Conservation (phyloP, 1,140 invertebrate species). For the Tetraneura akinire region DNA sequence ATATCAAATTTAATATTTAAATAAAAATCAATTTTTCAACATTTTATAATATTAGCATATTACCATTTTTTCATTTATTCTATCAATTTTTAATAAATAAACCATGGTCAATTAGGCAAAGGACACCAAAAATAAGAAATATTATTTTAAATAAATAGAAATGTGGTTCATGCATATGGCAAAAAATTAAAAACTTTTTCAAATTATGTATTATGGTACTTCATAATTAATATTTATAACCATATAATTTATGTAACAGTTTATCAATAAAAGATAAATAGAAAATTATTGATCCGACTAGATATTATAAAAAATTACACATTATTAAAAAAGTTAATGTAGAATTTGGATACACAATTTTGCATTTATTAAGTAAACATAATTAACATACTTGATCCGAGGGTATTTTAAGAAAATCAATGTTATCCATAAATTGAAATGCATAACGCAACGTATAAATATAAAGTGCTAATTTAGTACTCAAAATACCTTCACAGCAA, state of each 20-base stretch:
- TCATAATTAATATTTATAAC: neutral
- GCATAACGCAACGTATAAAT: conserved; percentile 37
- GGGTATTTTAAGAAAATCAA: neutral
- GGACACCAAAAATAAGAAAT: no score
- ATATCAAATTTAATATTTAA: no score
- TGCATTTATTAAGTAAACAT: neutral
- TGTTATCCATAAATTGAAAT: neutral
- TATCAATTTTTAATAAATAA: no score
- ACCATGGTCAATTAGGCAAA: no score
- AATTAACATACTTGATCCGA: conserved; percentile 15
- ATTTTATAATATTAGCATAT: no score
- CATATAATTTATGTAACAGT: neutral
- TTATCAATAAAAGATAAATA: conserved; percentile 34
- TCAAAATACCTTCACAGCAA: conserved; percentile 22
- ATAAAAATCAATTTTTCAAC: no score
- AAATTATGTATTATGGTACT: no score
- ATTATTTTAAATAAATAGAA: no score
- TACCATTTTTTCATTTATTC: no score
- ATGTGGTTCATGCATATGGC: no score
- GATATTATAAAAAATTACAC: conserved; percentile 41
- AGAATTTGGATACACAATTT: neutral
- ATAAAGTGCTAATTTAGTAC: conserved; percentile 43
- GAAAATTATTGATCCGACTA: conserved; percentile 33
- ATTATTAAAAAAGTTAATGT: conserved; percentile 35
- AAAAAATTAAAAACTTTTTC: no score